Evolutionary conservation across 1,140 invertebrate genomes (phyloP), one percentile per base, ranked within the genome.

Genomic region (Batillaria attramentaria): DNA sequence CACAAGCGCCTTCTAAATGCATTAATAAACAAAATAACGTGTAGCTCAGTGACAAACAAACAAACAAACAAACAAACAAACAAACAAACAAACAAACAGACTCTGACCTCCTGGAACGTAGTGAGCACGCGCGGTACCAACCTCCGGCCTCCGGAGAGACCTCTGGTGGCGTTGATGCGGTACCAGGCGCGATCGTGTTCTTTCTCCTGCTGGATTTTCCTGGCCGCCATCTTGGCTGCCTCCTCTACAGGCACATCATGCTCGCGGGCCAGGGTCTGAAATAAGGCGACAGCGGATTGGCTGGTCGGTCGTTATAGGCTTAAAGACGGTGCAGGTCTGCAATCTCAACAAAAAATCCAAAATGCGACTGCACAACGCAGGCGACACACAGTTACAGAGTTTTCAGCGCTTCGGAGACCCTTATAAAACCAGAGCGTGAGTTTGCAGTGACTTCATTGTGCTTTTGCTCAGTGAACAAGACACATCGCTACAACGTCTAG

Each of bases 181-280:
- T 94, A 94, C 93, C 93, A 94, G 80, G 93, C 90, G 28, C 92
- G 89, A 41, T 91, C 91, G 81, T 94, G 93, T 1, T 90, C 90
- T 81, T 92, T 91, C 31, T 92, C 88, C 80, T 93, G 91, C 31
- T 92, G 88, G 16, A 94, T 83, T 83, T 92, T 93, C 13, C 91
- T 92, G 24, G 93, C 93, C 28, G 93, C 93, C 24, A 94, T 87
- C 72, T 93, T 90, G 39, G 93, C 93, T 35, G 93, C 93, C 82
- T 94, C 93, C 81, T 93, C 92, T 78, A 93, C 93, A 3, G 91
- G 92, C 6, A 94, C 80, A 28, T 93, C 92, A 2, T 93, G 92
- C 80, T 92, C 92, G 79, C 93, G 92, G 50, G 93, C 92, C 0
- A 94, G 90, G n/a, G n/a, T n/a, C n/a, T n/a, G n/a, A n/a, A n/a